A percentile compares a stretch with the other conserved stretches of the same genome.
Evolutionary conservation across 2,113 vertebrate genomes (phyloP).

Genomic region (Otocyon megalotis): DNA sequence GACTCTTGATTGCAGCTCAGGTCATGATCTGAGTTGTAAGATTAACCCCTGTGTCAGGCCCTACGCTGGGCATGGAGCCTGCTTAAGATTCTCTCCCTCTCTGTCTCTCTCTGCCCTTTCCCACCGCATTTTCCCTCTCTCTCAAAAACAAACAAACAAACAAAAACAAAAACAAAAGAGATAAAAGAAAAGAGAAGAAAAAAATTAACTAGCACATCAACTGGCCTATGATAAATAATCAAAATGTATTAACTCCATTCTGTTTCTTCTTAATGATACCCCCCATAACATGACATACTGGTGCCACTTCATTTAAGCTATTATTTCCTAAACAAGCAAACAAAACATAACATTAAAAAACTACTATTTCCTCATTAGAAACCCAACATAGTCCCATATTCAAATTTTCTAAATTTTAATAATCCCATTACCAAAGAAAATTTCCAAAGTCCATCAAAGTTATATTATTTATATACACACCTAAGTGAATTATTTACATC

Average conservation of each 20-base stretch:
- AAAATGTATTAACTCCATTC: not conserved
- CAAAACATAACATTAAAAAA: not conserved
- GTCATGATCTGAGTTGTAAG: not conserved
- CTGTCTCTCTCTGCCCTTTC: not conserved
- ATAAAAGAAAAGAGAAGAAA: not conserved
- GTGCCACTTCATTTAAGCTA: not conserved
- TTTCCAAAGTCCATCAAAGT: conserved; percentile 31
- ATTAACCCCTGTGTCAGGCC: not conserved
- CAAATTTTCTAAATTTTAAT: conserved; percentile 15
- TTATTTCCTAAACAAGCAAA: not conserved
- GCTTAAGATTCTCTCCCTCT: not conserved
- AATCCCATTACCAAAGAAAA: not conserved
- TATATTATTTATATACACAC: not conserved
- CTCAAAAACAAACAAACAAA: not conserved
- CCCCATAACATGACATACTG: not conserved
- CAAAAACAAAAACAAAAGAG: too few relatives aligned
- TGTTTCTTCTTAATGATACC: not conserved
- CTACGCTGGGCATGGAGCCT: not conserved
- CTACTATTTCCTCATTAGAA: conserved; percentile 19
- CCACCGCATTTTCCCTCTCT: not conserved
- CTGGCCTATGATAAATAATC: not conserved
- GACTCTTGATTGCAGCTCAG: not conserved
- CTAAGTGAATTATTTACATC: not conserved
- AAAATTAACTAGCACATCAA: not conserved
- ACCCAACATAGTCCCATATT: not conserved